Base-by-base conservation (phyloP, 1,140 invertebrate genomes). In the Archivesica marissinica region DNA sequence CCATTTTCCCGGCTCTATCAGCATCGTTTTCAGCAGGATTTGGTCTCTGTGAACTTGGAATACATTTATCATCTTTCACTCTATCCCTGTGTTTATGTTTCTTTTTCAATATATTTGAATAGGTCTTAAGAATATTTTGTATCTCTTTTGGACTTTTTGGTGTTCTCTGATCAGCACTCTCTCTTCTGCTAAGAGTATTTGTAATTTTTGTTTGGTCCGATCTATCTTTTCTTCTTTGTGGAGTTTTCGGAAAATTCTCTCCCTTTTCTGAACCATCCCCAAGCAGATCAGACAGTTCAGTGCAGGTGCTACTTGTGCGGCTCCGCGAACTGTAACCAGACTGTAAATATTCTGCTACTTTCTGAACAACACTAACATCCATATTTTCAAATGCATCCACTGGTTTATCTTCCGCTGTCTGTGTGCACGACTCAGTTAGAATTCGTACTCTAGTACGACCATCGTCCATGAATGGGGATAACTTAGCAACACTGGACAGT, bases 41-140 rank as follows among this genome's bases (percentile, higher is more conserved):
- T 1, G 76, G 54, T 38, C 41, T 38, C 28, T 61, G 54, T 7
- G 59, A 61, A 64, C 35, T 64, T 23, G 56, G 76, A 23, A 41
- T 17, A 9, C 4, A 38, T 59, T 41, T 59, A 56, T 64, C 76
- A 44, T 39, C 52, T 13, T 9, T 56, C 39, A 17, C 20, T 64
- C 66, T 78, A 11, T 38, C 3, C 33, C 50, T 78, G n/a, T 39
- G 35, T 47, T 44, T 56, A 7, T 78, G 76, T 20, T 56, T 75
- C 38, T 75, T 83, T 9, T 70, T 68, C n/a, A 83, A 47, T 13
- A 83, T 83, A 75, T 75, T 38, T n/a, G 80, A 61, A 41, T 83
- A 83, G 17, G 68, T 74, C 20, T 64, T 39, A 11, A 83, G 17
- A 33, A 83, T 72, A 41, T 25, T 47, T 30, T 83, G 47, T 30